phyloP scores from a whole-genome alignment of 2,888 invertebrate species.

The Sceliomorpha sp. region DNA sequence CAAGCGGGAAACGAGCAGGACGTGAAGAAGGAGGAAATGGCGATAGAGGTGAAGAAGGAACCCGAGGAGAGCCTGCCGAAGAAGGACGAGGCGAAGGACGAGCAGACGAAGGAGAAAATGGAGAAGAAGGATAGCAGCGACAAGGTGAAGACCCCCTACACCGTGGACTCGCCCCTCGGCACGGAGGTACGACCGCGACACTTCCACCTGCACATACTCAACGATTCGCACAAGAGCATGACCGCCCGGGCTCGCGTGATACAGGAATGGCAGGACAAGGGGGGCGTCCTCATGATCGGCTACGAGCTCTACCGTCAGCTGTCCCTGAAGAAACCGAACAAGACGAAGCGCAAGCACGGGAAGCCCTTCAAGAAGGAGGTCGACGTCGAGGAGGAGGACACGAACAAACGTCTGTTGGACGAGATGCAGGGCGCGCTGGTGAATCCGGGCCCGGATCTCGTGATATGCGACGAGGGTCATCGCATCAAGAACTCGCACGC shows the following conservation, averaged over 20 bases:
- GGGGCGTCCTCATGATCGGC: slow-evolving; percentile 97
- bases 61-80: slow-evolving; percentile 64
- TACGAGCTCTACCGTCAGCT: slow-evolving; percentile 97
- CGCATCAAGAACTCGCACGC: slow-evolving; percentile 99
- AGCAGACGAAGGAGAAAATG: slow-evolving; percentile 57
- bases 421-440: slow-evolving; percentile 92
- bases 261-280: slow-evolving; percentile 91
- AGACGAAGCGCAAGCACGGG: slow-evolving; percentile 82
- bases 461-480: slow-evolving; percentile 98
- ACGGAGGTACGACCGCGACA: slow-evolving; percentile 84
- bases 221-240: slow-evolving; percentile 96
- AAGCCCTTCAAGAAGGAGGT: slow-evolving; percentile 81
- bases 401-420: slow-evolving; percentile 88
- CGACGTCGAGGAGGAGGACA: slow-evolving; percentile 83
- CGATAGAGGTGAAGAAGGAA: slow-evolving; percentile 68
- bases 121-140: slow-evolving; percentile 68
- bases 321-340: slow-evolving; percentile 88
- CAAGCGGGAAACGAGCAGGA: slow-evolving; percentile 60
- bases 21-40: slow-evolving; percentile 67
- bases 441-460: slow-evolving; percentile 94
- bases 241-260: slow-evolving; percentile 93
- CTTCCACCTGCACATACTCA: slow-evolving; percentile 94
- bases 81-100: slow-evolving; percentile 66
- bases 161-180: slow-evolving; percentile 72
- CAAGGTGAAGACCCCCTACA: slow-evolving; percentile 71